Base-by-base conservation (phyloP, 2,113 vertebrate genomes). In the Bos indicus region DNA sequence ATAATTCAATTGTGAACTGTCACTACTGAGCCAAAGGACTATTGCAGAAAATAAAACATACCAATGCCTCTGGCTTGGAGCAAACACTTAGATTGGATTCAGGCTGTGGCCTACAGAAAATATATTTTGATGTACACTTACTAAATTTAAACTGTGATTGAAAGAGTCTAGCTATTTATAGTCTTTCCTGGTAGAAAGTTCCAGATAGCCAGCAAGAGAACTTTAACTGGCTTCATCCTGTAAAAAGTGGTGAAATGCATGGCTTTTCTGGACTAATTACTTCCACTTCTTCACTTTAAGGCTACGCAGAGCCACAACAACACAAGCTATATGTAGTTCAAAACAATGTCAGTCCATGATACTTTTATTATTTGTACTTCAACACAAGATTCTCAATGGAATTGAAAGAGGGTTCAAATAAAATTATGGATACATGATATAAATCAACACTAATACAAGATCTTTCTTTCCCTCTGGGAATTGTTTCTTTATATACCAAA, bases 221-320 rank as follows among this genome's bases (percentile, higher is more conserved):
- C n/a, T 93, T 95, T n/a, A 96, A 14, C 91, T 88, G 52, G 59
- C 28, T 92, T 96, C 74, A 48, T 59, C 36, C 5, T 86, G 0
- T 97, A 97, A 74, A 97, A 95, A 88, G 40, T 82, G 9, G 19
- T 88, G 12, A 93, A 96, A 81, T 85, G 21, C 13, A 92, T 54
- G 17, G 33, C 14, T 88, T 92, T 74, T 91, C 86, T 57, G 48
- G 36, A 92, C 15, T 80, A 80, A 11, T 94, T 81, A 88, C 56
- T 86, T 97, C n/a, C 2, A 88, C 28, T 77, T 82, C n/a, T 94
- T 97, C 26, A 92, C 26, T 77, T 87, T 30, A 86, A 81, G 67
- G 43, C 13, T 83, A 54, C 43, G 26, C 26, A 95, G 51, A 78
- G 1, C 56, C 36, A 26, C 77, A 93, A 95, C 0, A 71, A 57